Percentiles rank a stretch among this genome's conserved stretches.
These are phyloP conservation scores for Trichogramma pretiosum DNA, from an alignment of 1,140 invertebrate species.

Conservation along the genomic window DNA sequence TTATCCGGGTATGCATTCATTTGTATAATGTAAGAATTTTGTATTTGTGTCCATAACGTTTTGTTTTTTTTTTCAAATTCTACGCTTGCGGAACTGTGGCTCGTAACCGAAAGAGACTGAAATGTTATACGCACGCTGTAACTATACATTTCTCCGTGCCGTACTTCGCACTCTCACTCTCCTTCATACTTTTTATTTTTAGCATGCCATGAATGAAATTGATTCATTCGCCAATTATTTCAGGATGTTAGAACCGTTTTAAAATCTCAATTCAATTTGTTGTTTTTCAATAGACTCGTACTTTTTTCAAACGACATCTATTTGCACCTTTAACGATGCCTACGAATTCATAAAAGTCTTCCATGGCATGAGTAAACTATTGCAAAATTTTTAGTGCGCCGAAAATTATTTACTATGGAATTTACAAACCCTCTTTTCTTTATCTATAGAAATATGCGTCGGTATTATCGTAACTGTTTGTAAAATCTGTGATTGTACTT, in stretches of 20 bases:
- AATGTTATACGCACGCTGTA: conserved; percentile 21
- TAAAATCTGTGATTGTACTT: conserved; percentile 12
- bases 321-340: too few species aligned
- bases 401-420: conserved; percentile 7
- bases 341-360: too few species aligned
- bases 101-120: conserved; percentile 44
- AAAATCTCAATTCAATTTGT: too few species aligned
- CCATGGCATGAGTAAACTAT: conserved; percentile 10
- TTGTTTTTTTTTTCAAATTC: conserved; percentile 23
- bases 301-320: too few species aligned
- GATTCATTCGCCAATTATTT: too few species aligned
- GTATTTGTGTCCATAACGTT: neutral
- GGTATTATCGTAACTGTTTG: conserved; percentile 6
- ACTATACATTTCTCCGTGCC: conserved; percentile 15
- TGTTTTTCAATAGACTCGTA: too few species aligned
- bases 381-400: conserved; percentile 15
- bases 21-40: neutral
- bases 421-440: conserved; percentile 12
- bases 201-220: neutral
- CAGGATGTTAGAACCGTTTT: too few species aligned
- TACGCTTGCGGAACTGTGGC: conserved; percentile 42
- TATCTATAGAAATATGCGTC: conserved; percentile 8
- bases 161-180: conserved; percentile 5
- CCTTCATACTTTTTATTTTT: conserved; percentile 12
- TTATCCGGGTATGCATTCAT: conserved; percentile 9